Base-by-base conservation (phyloP, 2,888 invertebrate species). In the Euzophera pinguis region DNA sequence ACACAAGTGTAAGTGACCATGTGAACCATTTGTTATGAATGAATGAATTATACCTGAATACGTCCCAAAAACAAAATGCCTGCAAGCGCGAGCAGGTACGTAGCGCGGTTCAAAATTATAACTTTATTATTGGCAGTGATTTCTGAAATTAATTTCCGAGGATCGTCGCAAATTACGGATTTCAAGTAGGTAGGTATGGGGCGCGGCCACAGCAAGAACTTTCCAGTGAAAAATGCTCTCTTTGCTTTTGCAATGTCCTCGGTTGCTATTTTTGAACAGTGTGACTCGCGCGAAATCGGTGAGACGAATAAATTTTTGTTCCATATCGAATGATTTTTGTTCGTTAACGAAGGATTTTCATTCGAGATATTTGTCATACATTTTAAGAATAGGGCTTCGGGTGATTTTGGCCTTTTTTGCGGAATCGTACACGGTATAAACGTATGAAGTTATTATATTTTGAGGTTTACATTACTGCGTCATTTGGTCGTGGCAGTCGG, bases 141-240 rank as follows among this genome's bases (percentile, higher is more conserved):
- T 88, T 84, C 64, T 75, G 61, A 83, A 88, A 89, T 89, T 89
- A 89, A 89, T 90, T 90, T 87, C 85, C 75, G 71, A 73, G 82
- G 84, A 87, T 83, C 81, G 83, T 67, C 65, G 57, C 60, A 88
- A 90, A 89, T 90, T 88, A 81, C 75, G 81, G 64, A 56, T 17
- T 55, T 54, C 50, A 32, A 35, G 43, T 43, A 50, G 39, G n/a
- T n/a, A n/a, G n/a, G n/a, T n/a, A n/a, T n/a, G n/a, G 51, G 53
- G 39, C 37, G 56, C 55, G 48, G 37, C 49, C 27, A 43, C 51
- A 51, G 43, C 35, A 14, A n/a, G 12, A 16, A 37, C 17, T 35
- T 51, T 51, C 45, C 38, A 51, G 50, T 51, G 51, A 43, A 51
- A 51, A 43, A 43, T 43, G 42, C 17, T 42, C 27, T 51, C 43